A percentile compares a stretch with the other conserved stretches of the same genome.
Conservation (phyloP, 92 coral and sea anemone species). For the Zoanthus gigantus region DNA sequence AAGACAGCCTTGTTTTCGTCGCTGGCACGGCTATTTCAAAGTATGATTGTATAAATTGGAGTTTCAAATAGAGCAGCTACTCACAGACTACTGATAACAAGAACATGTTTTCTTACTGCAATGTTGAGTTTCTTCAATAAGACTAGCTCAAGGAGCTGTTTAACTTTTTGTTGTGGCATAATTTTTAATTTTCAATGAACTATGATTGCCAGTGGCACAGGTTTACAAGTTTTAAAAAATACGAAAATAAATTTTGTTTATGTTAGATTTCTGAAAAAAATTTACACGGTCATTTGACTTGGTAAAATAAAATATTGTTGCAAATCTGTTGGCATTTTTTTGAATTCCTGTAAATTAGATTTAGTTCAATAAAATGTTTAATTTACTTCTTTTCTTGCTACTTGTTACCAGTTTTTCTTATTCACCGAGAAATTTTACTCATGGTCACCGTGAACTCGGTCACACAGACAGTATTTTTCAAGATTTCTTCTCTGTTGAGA, state of each 20-base stretch:
- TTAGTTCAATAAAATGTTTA: constrained; percentile 8
- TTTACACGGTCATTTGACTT: not conserved
- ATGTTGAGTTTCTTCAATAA: not conserved
- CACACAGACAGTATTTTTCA: constrained; percentile 1
- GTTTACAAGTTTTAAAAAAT: not conserved
- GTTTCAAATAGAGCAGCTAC: not conserved
- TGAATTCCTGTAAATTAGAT: constrained; percentile 9
- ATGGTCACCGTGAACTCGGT: constrained; percentile 8
- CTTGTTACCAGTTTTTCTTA: constrained; percentile 14
- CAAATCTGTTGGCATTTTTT: not conserved
- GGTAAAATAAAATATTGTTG: not conserved
- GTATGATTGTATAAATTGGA: not conserved
- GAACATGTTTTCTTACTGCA: constrained; percentile 3
- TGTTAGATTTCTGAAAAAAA: constrained; percentile 11
- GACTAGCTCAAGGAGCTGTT: constrained; percentile 1
- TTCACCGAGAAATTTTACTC: constrained; percentile 2
- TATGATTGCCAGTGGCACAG: constrained; percentile 8
- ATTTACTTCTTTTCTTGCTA: not conserved
- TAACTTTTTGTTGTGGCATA: constrained; percentile 16
- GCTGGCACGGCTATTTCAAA: not conserved
- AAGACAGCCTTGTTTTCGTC: not conserved
- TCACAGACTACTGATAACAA: not conserved
- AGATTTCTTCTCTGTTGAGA: not conserved
- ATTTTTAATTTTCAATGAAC: constrained; percentile 15
- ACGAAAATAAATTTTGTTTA: constrained; percentile 1